Conservation (phyloP, 2,888 invertebrate species). For the Melanotus villosus region DNA sequence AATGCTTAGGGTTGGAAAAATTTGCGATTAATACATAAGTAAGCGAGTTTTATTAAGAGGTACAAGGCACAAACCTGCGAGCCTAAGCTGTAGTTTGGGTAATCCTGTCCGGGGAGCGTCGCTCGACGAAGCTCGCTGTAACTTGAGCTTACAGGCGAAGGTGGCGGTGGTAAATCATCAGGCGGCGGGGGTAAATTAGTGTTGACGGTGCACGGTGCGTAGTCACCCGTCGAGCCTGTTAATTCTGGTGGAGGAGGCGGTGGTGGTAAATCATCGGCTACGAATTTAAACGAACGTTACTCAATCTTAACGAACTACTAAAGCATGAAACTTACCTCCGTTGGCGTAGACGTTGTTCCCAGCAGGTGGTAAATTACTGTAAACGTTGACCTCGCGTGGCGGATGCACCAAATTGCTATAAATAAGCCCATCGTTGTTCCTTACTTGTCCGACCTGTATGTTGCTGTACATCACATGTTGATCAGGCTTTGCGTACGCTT, state of each 20-base stretch:
- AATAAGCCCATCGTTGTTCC: slow-evolving; percentile 69
- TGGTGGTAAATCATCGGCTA: slow-evolving; percentile 74
- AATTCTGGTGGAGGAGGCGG: slow-evolving; percentile 74
- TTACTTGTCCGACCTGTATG: slow-evolving; percentile 61
- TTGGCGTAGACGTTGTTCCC: slow-evolving; percentile 59
- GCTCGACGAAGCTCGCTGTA: slow-evolving; percentile 90
- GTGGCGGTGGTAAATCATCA: slow-evolving; percentile 83
- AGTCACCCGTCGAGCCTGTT: slow-evolving; percentile 67
- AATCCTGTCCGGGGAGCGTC: slow-evolving; percentile 74
- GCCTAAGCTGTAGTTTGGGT: slow-evolving; percentile 76
- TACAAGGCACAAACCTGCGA: too few species aligned
- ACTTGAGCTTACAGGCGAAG: slow-evolving; percentile 92
- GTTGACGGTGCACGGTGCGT: slow-evolving; percentile 67
- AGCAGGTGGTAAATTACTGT: slow-evolving; percentile 71
- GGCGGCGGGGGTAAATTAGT: slow-evolving; percentile 70
- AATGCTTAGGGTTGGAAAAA: slow-evolving; percentile 55
- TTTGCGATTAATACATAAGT: slow-evolving; percentile 16
- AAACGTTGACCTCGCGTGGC: slow-evolving; percentile 67
- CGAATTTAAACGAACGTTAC: too few species aligned
- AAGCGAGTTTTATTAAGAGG: too few species aligned
- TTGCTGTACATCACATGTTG: slow-evolving; percentile 65
- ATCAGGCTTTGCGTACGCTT: slow-evolving; percentile 57
- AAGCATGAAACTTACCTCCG: slow-evolving; percentile 49
- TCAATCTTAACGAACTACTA: too few species aligned
- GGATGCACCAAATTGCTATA: slow-evolving; percentile 72